phyloP scores from a whole-genome alignment of 2,797 vertebrate species.

The Lutjanus campechanus region DNA sequence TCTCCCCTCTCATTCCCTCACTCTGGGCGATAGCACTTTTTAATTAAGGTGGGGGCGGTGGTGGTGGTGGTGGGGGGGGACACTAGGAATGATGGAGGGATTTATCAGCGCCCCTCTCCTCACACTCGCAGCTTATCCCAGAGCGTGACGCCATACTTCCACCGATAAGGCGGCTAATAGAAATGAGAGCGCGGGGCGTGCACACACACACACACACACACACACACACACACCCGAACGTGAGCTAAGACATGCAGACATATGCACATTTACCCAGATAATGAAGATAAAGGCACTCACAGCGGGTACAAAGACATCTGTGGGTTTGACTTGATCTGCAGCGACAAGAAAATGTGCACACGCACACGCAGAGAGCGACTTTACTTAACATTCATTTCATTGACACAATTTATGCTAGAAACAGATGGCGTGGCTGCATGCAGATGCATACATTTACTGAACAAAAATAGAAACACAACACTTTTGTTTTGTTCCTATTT shows the following conservation, averaged over 20 bases:
- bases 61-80: conserved; percentile 34
- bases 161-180: conserved; percentile 83
- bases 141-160: conserved; percentile 73
- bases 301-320: conserved; percentile 54
- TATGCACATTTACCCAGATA: conserved; percentile 76
- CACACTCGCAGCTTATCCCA: conserved; percentile 79
- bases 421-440: neutral
- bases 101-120: conserved; percentile 81
- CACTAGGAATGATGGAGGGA: conserved; percentile 80
- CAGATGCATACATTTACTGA: neutral
- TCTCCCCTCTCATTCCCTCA: conserved; percentile 79
- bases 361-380: conserved; percentile 17
- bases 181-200: conserved; percentile 64
- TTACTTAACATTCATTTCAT: conserved; percentile 36
- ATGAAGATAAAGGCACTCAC: conserved; percentile 71
- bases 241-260: conserved; percentile 72
- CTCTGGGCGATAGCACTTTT: conserved; percentile 85
- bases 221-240: conserved; percentile 33
- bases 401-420: conserved; percentile 22
- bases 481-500: too few species aligned
- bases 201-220: conserved; percentile 30
- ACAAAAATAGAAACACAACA: too few species aligned
- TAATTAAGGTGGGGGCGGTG: conserved; percentile 83
- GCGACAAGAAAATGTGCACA: conserved; percentile 12
- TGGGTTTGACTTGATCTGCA: conserved; percentile 42